These are phyloP conservation scores for Sarcophaga peregrina DNA, from an alignment of 1,140 invertebrate species.

Conservation along the genomic window DNA sequence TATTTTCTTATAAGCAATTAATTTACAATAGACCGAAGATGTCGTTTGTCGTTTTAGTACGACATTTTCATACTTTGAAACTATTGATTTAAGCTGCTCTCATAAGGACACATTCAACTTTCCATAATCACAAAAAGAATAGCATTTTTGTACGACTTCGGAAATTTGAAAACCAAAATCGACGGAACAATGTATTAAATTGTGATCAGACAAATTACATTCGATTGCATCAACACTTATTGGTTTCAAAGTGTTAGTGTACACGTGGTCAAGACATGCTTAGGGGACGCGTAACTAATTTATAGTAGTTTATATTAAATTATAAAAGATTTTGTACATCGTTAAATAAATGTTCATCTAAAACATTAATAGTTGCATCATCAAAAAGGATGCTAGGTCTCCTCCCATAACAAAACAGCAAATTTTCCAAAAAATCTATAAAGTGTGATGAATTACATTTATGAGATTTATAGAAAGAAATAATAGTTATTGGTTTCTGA, in stretches of 20 bases:
- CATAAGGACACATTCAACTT: background rate
- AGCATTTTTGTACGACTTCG: background rate
- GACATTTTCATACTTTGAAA: background rate
- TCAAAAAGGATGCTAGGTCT: background rate
- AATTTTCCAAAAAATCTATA: slow-evolving; percentile 1
- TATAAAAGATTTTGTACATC: background rate
- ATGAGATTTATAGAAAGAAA: background rate
- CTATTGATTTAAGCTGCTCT: background rate
- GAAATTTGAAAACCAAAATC: background rate
- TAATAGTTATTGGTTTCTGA: slow-evolving; percentile 4
- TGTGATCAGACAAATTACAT: background rate
- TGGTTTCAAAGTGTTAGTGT: background rate
- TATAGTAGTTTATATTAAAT: background rate
- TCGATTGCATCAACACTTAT: background rate
- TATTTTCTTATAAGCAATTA: too few relatives aligned
- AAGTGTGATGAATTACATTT: slow-evolving; percentile 5
- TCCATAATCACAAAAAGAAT: background rate
- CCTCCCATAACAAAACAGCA: background rate
- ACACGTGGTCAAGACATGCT: slow-evolving; percentile 2
- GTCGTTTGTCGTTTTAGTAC: too few relatives aligned
- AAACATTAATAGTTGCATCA: background rate
- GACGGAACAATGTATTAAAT: background rate
- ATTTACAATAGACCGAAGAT: too few relatives aligned
- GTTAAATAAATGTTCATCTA: background rate
- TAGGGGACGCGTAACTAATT: background rate